Percentiles rank a stretch among this genome's conserved stretches.
Conservation (phyloP, 2,113 vertebrate genomes). For the Coreoperca whiteheadi region DNA sequence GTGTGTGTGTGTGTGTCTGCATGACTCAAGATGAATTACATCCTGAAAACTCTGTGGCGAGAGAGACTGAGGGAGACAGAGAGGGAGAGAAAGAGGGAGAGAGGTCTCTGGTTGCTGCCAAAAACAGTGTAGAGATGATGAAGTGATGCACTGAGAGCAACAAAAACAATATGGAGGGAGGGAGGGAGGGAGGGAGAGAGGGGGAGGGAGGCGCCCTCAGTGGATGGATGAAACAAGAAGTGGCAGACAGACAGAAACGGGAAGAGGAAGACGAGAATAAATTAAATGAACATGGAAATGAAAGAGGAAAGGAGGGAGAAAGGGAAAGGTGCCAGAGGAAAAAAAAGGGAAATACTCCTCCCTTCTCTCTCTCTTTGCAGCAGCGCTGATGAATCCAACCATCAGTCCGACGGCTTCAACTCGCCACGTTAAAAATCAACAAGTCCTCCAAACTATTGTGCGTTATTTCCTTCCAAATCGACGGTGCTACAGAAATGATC, state of each 20-base stretch:
- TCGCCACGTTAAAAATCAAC: no score
- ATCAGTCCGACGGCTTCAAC: no score
- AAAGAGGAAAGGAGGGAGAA: background rate
- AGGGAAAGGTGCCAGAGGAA: slow-evolving; percentile 17
- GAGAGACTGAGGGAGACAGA: slow-evolving; percentile 19
- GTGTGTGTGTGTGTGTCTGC: slow-evolving; percentile 8
- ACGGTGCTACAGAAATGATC: no score
- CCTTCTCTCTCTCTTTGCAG: no score
- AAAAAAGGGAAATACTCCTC: background rate
- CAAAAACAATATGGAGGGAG: slow-evolving; percentile 55
- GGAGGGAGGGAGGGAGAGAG: slow-evolving; percentile 5
- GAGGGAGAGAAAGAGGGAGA: slow-evolving; percentile 16
- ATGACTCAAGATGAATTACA: slow-evolving; percentile 62
- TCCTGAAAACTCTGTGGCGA: slow-evolving; percentile 36
- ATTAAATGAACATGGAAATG: slow-evolving; percentile 45
- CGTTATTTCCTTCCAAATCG: no score
- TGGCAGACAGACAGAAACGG: slow-evolving; percentile 42
- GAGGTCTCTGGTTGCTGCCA: slow-evolving; percentile 66
- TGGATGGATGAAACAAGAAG: slow-evolving; percentile 37
- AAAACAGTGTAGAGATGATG: slow-evolving; percentile 63
- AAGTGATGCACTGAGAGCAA: slow-evolving; percentile 65
- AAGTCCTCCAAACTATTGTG: background rate
- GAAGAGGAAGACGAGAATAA: slow-evolving; percentile 19
- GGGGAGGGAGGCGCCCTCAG: slow-evolving; percentile 30
- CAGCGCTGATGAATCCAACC: no score